These are phyloP conservation scores for Borostomias antarcticus DNA, from an alignment of 2,797 vertebrate genomes.

Conservation along the genomic window DNA sequence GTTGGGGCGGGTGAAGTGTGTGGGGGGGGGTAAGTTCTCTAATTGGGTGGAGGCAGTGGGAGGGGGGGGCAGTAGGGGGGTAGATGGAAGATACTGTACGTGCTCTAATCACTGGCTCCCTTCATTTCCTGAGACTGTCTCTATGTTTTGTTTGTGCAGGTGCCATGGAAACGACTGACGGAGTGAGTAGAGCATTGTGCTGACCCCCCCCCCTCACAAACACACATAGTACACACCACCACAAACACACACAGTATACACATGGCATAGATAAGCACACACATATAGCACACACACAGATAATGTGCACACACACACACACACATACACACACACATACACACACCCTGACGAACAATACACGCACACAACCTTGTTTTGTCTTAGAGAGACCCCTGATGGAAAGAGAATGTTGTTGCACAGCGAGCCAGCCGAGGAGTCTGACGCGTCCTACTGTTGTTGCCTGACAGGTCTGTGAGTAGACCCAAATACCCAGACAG, in stretches of 20 bases:
- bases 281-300: not conserved
- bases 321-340: not conserved
- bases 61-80: too few relatives aligned
- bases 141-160: conserved; percentile 65
- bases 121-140: conserved; percentile 52
- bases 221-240: conserved; percentile 22
- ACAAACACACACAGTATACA: conserved; percentile 11
- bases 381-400: conserved; percentile 28
- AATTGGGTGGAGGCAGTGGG: too few relatives aligned
- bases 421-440: not conserved
- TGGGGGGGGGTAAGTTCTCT: not conserved
- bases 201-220: conserved; percentile 26
- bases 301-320: not conserved
- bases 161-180: conserved; percentile 58
- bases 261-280: not conserved
- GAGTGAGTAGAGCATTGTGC: conserved; percentile 60
- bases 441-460: too few relatives aligned
- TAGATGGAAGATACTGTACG: not conserved
- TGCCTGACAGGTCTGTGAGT: too few relatives aligned
- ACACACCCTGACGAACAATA: not conserved
- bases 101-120: conserved; percentile 36
- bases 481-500: too few relatives aligned
- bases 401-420: conserved; percentile 6
- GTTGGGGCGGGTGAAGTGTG: too few relatives aligned
- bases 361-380: conserved; percentile 16